phyloP scores from a whole-genome alignment of 2,797 vertebrate genomes.

The Hippoglossus hippoglossus region DNA sequence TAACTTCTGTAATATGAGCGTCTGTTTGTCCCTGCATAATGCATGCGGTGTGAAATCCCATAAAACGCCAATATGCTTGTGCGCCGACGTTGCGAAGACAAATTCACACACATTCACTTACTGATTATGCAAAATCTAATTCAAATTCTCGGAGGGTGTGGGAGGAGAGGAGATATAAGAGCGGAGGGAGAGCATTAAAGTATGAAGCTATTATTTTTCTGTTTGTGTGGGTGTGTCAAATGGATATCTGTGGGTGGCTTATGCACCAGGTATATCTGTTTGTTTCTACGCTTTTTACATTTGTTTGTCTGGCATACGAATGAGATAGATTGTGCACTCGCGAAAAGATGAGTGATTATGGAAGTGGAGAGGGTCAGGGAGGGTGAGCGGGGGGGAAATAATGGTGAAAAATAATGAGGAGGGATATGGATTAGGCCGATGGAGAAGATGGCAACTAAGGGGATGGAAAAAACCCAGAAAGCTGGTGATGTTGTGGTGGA shows the following conservation, averaged over 20 bases:
- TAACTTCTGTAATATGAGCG: slow-evolving; percentile 39
- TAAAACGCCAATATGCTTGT: slow-evolving; percentile 63
- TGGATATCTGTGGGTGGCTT: slow-evolving; percentile 66
- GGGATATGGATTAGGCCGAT: background rate
- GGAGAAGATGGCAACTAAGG: slow-evolving; percentile 1
- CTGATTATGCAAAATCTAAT: slow-evolving; percentile 72
- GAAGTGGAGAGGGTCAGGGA: slow-evolving; percentile 20
- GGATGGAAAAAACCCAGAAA: slow-evolving; percentile 9
- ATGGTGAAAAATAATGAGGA: slow-evolving; percentile 13
- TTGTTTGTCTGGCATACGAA: slow-evolving; percentile 51
- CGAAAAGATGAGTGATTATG: slow-evolving; percentile 52
- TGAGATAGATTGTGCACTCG: slow-evolving; percentile 41
- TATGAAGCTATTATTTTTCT: slow-evolving; percentile 63
- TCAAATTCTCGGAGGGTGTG: slow-evolving; percentile 62
- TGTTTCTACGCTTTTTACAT: slow-evolving; percentile 39
- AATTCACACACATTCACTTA: slow-evolving; percentile 62
- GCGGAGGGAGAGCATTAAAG: slow-evolving; percentile 51
- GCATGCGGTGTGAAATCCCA: slow-evolving; percentile 67
- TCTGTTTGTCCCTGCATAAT: slow-evolving; percentile 51
- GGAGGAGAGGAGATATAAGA: slow-evolving; percentile 56
- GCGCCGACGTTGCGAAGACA: slow-evolving; percentile 48
- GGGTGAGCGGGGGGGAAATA: slow-evolving; percentile 33
- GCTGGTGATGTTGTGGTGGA: slow-evolving; percentile 21
- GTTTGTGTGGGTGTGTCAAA: slow-evolving; percentile 63
- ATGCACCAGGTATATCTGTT: slow-evolving; percentile 50